These are phyloP conservation scores for Macrotrachela quadricornifera DNA, from an alignment of 1,140 invertebrate genomes.

Conservation along the genomic window DNA sequence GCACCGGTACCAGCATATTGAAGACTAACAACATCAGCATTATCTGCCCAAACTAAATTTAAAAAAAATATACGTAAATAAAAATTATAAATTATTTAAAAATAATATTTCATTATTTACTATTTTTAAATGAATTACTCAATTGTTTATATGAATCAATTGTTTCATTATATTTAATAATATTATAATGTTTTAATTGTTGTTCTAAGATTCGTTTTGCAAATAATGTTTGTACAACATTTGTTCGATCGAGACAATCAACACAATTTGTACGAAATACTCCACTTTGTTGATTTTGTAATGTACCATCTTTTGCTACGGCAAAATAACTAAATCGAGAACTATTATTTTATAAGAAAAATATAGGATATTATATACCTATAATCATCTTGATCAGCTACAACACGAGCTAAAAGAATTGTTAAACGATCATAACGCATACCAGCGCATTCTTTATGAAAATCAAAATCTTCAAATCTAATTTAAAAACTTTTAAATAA, in stretches of 20 bases:
- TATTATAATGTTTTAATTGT: constrained; percentile 30
- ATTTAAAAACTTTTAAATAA: background rate
- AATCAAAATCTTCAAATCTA: constrained; percentile 79
- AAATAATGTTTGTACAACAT: constrained; percentile 89
- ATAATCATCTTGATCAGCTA: constrained; percentile 62
- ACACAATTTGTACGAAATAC: constrained; percentile 96
- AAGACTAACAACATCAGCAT: constrained; percentile 73
- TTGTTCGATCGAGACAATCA: constrained; percentile 92
- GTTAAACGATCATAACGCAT: constrained; percentile 78
- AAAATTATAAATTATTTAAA: no score
- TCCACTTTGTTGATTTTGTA: constrained; percentile 48
- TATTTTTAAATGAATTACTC: constrained; percentile 5
- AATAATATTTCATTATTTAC: background rate
- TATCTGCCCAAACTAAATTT: constrained; percentile 77
- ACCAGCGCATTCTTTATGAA: constrained; percentile 85
- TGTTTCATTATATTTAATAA: constrained; percentile 1
- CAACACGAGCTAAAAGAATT: constrained; percentile 61
- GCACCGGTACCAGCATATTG: constrained; percentile 94
- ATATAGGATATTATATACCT: constrained; percentile 26
- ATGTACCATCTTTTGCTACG: constrained; percentile 46
- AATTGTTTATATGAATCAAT: constrained; percentile 5
- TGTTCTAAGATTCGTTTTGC: constrained; percentile 63
- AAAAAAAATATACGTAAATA: no score
- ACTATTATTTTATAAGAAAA: background rate
- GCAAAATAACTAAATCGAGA: constrained; percentile 40